Evolutionary conservation across 2,888 invertebrate species (phyloP), one percentile per base, ranked within the genome.

Genomic region (Apamea monoglypha): DNA sequence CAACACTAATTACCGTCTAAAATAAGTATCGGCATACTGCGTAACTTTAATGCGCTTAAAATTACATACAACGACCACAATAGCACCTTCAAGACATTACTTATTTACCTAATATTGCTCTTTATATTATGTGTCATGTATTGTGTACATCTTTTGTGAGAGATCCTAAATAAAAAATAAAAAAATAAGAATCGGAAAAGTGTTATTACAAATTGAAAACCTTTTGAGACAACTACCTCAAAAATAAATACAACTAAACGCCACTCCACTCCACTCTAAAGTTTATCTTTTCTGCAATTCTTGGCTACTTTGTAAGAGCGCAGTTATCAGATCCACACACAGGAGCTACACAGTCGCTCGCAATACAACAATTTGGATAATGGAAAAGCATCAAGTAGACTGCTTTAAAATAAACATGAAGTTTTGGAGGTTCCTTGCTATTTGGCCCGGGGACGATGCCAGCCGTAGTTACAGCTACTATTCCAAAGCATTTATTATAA

Each of bases 321-420:
- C 16, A 70, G 63, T 61, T 87, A 80, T 84, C 81, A 70, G 78
- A 84, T 76, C 66, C 69, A 78, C 67, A 74, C 74, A 76, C 40
- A 75, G 53, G 29, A 76, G 64, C 59, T 77, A 77, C 71, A 75
- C 40, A 63, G 25, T 64, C 66, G 47, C 69, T 77, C 36, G 68
- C 25, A 71, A 81, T 77, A 76, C 76, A 80, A 76, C 82, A 74
- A 78, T 82, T 76, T 72, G 68, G 47, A 74, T 76, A 78, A 87
- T 87, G 91, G 76, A 75, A 63, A 74, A 71, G 29, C 91, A 91
- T 80, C 94, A 93, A 90, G 89, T 91, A 32, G 93, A 94, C 81
- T 95, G 94, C 78, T 96, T 95, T 79, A 85, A 88, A 74, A 89
- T 81, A 47, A 93, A 95, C 76, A 89, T 92, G 75, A 91, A 80